Conservation (phyloP, 2,797 vertebrate species). For the Gouania willdenowi region DNA sequence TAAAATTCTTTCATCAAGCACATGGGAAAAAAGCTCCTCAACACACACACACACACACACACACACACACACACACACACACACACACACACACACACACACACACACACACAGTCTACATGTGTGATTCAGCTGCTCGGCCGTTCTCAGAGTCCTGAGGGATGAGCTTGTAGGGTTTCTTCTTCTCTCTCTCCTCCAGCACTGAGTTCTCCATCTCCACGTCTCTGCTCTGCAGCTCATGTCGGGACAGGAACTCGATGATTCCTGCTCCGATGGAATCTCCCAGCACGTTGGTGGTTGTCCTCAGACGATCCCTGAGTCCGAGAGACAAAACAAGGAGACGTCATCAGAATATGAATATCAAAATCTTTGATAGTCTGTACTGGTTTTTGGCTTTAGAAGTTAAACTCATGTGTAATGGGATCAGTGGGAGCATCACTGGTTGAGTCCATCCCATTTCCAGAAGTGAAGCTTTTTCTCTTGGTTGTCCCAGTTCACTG, state of each 20-base stretch:
- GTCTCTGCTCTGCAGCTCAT: conserved; percentile 87
- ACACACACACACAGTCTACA: too few relatives aligned
- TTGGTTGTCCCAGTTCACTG: conserved; percentile 74
- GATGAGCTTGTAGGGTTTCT: conserved; percentile 94
- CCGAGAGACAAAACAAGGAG: neutral
- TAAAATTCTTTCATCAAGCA: too few relatives aligned
- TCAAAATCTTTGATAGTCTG: neutral
- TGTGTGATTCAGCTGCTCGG: conserved; percentile 89
- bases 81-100: too few relatives aligned
- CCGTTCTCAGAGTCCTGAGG: conserved; percentile 86
- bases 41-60: too few relatives aligned
- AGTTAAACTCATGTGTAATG: too few relatives aligned
- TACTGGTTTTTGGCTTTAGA: too few relatives aligned
- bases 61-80: too few relatives aligned
- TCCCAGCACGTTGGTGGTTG: conserved; percentile 93
- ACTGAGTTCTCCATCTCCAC: conserved; percentile 94
- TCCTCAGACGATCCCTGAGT: conserved; percentile 90
- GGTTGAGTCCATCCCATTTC: conserved; percentile 61
- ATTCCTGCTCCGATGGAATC: conserved; percentile 96
- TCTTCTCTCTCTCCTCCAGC: conserved; percentile 93
- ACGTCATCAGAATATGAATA: too few relatives aligned
- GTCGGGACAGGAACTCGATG: conserved; percentile 91
- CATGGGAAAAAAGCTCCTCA: too few relatives aligned
- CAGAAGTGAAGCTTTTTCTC: conserved; percentile 43
- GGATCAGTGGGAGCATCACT: too few relatives aligned